Evolutionary conservation across 2,797 vertebrate species (phyloP).

Genomic region (Champsocephalus gunnari): DNA sequence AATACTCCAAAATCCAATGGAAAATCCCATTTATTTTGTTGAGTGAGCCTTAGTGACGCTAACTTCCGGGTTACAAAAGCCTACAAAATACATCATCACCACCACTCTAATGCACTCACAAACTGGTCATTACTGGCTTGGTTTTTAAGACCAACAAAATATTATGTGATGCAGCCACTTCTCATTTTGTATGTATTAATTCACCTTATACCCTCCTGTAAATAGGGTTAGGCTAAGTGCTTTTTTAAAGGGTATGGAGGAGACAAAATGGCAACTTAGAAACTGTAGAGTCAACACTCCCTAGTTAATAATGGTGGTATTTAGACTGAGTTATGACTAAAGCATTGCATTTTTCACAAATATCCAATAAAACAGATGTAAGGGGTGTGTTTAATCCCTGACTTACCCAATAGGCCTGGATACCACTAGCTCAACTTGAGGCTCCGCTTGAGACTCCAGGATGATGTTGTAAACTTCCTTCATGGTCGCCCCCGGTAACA

Average conservation of each 20-base stretch:
- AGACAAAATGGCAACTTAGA: constrained; percentile 30
- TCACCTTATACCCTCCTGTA: constrained; percentile 23
- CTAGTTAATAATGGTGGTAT: constrained; percentile 21
- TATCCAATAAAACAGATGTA: not conserved
- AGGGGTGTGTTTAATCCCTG: constrained; percentile 22
- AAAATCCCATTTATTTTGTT: too few species aligned
- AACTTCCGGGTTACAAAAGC: too few species aligned
- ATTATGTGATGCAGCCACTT: constrained; percentile 1
- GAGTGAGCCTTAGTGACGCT: too few species aligned
- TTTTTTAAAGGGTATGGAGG: constrained; percentile 48
- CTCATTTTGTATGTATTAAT: constrained; percentile 24
- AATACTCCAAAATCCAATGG: too few species aligned
- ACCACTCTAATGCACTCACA: not conserved
- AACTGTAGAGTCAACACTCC: not conserved
- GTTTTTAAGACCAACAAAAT: constrained; percentile 4
- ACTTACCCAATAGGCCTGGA: constrained; percentile 99
- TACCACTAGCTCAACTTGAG: constrained; percentile 99
- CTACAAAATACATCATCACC: too few species aligned
- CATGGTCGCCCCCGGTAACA: constrained; percentile 96
- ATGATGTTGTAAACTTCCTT: constrained; percentile 99
- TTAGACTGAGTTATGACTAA: not conserved
- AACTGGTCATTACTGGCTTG: not conserved
- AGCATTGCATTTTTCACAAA: not conserved
- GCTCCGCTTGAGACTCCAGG: constrained; percentile 97
- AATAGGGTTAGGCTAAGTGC: constrained; percentile 34